Base-by-base conservation (phyloP, 2,888 invertebrate species). In the Stenotaenia linearis region DNA sequence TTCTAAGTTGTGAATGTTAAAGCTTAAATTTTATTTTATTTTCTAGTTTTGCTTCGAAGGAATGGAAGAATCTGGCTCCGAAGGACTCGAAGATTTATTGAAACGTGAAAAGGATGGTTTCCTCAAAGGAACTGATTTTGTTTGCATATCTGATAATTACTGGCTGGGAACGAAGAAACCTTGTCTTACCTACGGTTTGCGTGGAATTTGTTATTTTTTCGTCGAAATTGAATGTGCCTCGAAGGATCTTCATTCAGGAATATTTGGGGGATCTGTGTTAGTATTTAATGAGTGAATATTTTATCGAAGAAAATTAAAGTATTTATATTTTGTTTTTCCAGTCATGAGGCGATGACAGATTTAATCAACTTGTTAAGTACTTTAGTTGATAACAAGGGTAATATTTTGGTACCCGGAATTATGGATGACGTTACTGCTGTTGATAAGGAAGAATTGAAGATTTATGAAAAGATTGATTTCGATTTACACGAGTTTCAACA, bases 61-160 rank as follows among this genome's bases (percentile, higher is more conserved):
- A 79, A 99, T 99, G 98, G 98, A 98, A 87, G 98, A 99, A 86
- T 93, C 93, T 81, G 98, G 98, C 6, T 98, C 97, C 80, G 93
- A 94, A 85, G 98, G 98, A n/a, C 88, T 99, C 28, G 96, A 97
- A 86, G 93, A 93, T 0, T 88, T 97, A 10, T 89, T 99, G 0
- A 88, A 88, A 83, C 86, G 89, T 0, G 88, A 90, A 82, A 92
- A 93, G 85, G 91, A 93, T 83, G 90, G 90, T 1, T 97, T 96
- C 86, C 90, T 98, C 40, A 89, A 91, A 79, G 74, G 74, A 1
- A 74, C n/a, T 0, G 97, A 98, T 86, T 98, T 91, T 88, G 95
- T 97, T 18, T 98, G 98, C 86, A 98, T 99, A 85, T 97, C 97
- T 25, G 98, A 99, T 86, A 99, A 98, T 88, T 99, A 98, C 86